phyloP scores from a whole-genome alignment of 2,113 vertebrate species.

The Felis chaus region DNA sequence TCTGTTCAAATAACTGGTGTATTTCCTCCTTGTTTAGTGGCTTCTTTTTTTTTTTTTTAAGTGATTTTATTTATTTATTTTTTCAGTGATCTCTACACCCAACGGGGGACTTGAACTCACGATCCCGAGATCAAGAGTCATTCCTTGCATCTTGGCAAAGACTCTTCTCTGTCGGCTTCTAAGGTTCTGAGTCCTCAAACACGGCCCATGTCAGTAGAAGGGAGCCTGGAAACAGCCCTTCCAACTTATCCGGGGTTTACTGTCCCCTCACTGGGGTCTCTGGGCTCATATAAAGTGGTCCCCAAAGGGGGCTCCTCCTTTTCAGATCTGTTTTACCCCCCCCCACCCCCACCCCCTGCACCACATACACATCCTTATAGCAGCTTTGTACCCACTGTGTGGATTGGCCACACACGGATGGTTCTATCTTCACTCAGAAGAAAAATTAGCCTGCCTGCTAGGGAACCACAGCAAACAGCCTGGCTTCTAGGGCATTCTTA shows the following conservation, averaged over 20 bases:
- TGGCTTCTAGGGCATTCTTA: background rate
- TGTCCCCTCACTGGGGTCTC: background rate
- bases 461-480: background rate
- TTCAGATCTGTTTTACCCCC: too few relatives aligned
- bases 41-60: background rate
- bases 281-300: background rate
- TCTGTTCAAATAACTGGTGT: background rate
- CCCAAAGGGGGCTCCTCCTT: background rate
- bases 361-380: background rate
- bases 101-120: background rate
- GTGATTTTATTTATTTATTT: background rate
- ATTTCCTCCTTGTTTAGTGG: background rate
- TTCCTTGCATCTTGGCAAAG: background rate
- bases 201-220: background rate
- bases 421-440: constrained; percentile 34
- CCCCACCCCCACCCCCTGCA: too few relatives aligned
- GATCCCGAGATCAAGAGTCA: background rate
- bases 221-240: background rate
- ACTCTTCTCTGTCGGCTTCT: background rate
- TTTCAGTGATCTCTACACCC: background rate
- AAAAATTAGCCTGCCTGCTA: background rate
- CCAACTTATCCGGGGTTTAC: background rate
- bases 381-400: background rate
- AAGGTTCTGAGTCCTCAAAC: background rate
- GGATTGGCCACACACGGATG: background rate